Percentiles rank a stretch among this genome's conserved stretches.
Conservation (phyloP, 1,140 invertebrate genomes). For the Venturia canescens region DNA sequence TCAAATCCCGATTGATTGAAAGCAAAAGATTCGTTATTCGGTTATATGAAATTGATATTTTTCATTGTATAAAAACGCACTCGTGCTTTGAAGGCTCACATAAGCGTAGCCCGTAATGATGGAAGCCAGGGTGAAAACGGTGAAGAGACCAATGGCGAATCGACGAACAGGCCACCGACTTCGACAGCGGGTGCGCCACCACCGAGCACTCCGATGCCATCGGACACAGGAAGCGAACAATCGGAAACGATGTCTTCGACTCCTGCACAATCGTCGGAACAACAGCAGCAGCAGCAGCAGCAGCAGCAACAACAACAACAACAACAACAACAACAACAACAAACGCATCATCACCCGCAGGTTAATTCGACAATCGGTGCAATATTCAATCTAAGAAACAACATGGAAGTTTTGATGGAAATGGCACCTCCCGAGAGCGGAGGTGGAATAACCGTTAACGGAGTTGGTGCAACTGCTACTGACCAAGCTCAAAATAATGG, state of each 20-base stretch:
- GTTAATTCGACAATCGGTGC: constrained; percentile 61
- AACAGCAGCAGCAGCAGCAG: constrained; percentile 63
- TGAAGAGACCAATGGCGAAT: constrained; percentile 60
- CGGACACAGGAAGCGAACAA: constrained; percentile 42
- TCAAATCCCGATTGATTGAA: too few relatives aligned
- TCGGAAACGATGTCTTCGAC: constrained; percentile 40
- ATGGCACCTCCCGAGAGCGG: constrained; percentile 73
- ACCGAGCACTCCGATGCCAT: constrained; percentile 50
- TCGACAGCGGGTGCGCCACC: constrained; percentile 46
- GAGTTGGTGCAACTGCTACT: constrained; percentile 69
- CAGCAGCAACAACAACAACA: constrained; percentile 55
- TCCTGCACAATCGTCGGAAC: constrained; percentile 49
- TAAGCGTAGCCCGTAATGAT: constrained; percentile 74
- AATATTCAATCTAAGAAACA: constrained; percentile 75
- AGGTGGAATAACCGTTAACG: constrained; percentile 74
- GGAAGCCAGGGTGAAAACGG: constrained; percentile 66
- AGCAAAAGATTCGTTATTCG: too few relatives aligned
- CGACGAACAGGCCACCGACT: constrained; percentile 57
- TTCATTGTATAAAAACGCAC: constrained; percentile 32
- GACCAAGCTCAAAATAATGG: constrained; percentile 63
- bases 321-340: constrained; percentile 61
- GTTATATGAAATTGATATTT: background rate
- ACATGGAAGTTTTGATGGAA: constrained; percentile 84
- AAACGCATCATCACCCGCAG: constrained; percentile 45
- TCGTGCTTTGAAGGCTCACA: constrained; percentile 74